These are phyloP conservation scores for Cydia splendana DNA, from an alignment of 1,140 invertebrate genomes.

Conservation along the genomic window DNA sequence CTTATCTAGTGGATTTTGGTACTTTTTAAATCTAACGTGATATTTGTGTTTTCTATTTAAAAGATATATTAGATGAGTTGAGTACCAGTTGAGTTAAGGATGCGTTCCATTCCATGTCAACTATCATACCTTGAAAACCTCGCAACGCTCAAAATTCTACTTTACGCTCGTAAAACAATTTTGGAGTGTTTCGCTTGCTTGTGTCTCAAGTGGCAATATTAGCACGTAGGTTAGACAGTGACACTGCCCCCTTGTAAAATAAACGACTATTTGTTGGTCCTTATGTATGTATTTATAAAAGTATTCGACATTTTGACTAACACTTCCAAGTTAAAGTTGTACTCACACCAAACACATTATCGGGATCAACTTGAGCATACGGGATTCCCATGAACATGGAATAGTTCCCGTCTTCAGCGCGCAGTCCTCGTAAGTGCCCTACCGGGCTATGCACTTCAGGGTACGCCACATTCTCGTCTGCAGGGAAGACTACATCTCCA, in stretches of 20 bases:
- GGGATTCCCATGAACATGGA: constrained; percentile 51
- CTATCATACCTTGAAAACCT: too few relatives aligned
- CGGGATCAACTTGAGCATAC: constrained; percentile 40
- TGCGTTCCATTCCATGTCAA: too few relatives aligned
- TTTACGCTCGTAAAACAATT: too few relatives aligned
- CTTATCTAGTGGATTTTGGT: too few relatives aligned
- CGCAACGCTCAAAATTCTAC: too few relatives aligned
- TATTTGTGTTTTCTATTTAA: too few relatives aligned
- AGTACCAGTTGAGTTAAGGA: too few relatives aligned
- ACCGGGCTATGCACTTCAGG: constrained; percentile 43
- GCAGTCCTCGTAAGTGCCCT: constrained; percentile 42
- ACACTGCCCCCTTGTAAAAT: neutral
- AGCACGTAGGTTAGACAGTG: neutral
- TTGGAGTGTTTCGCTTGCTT: too few relatives aligned
- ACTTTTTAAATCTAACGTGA: too few relatives aligned
- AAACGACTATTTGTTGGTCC: too few relatives aligned
- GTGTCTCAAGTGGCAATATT: neutral
- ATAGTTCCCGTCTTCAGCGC: constrained; percentile 42
- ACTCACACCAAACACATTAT: constrained; percentile 51
- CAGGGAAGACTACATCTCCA: neutral
- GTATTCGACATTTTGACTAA: neutral
- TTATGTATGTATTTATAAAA: too few relatives aligned
- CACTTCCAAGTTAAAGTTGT: neutral
- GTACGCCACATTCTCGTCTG: constrained; percentile 33
- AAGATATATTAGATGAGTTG: too few relatives aligned